Evolutionary conservation across 2,888 invertebrate genomes (phyloP).

Genomic region (Clostera curtula): DNA sequence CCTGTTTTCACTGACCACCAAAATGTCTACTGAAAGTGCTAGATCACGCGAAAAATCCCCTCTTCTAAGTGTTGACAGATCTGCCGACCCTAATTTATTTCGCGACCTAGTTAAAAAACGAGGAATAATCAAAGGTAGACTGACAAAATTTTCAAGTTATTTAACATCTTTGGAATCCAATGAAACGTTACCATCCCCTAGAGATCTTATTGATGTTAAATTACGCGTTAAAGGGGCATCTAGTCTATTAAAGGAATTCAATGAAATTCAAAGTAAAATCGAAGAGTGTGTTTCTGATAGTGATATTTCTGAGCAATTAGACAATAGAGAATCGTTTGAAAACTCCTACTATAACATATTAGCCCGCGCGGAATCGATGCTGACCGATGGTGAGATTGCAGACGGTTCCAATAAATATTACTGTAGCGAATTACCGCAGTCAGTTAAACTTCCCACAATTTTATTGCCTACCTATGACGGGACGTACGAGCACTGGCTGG

Average conservation of each 20-base stretch:
- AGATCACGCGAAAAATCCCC: too few relatives aligned
- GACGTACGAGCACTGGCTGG: conserved; percentile 15
- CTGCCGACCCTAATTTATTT: too few relatives aligned
- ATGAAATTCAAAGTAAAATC: conserved; percentile 5
- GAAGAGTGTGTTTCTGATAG: conserved; percentile 2
- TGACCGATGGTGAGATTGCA: conserved; percentile 1
- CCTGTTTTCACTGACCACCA: too few relatives aligned
- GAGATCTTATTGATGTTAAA: too few relatives aligned
- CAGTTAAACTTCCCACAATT: conserved; percentile 11
- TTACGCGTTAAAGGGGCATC: background rate
- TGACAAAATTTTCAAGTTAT: too few relatives aligned
- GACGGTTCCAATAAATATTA: background rate
- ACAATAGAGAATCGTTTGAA: conserved; percentile 10
- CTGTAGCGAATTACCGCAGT: background rate
- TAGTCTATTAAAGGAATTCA: background rate
- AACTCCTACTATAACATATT: conserved; percentile 6
- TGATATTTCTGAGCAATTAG: conserved; percentile 3
- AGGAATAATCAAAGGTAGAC: too few relatives aligned
- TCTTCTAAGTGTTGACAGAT: too few relatives aligned
- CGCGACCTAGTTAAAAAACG: too few relatives aligned
- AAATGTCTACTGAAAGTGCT: too few relatives aligned
- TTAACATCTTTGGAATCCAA: too few relatives aligned
- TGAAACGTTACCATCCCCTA: too few relatives aligned
- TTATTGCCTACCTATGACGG: conserved; percentile 14
- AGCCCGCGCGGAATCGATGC: conserved; percentile 6